Percentiles rank a stretch among this genome's conserved stretches.
These are phyloP conservation scores for Reinhardtius hippoglossoides DNA, from an alignment of 2,113 vertebrate genomes.

Conservation along the genomic window DNA sequence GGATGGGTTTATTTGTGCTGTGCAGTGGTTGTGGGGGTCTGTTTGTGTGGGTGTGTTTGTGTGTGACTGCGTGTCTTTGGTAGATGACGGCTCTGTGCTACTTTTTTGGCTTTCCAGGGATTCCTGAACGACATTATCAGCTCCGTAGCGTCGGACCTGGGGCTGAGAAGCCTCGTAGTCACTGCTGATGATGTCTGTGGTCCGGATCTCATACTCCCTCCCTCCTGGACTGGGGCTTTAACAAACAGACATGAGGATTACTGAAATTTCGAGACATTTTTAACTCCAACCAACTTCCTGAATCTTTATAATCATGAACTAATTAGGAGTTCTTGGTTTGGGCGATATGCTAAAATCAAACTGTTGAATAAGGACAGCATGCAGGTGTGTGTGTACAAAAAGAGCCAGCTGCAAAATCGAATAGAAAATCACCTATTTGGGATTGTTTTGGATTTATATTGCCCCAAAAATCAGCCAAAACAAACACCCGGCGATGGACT, in stretches of 20 bases:
- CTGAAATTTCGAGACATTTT: neutral
- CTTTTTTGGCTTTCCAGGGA: slow-evolving; percentile 38
- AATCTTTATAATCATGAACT: neutral
- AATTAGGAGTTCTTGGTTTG: no score
- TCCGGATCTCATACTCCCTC: slow-evolving; percentile 73
- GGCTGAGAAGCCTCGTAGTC: slow-evolving; percentile 61
- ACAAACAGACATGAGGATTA: slow-evolving; percentile 34
- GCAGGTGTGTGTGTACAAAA: no score
- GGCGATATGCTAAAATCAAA: no score
- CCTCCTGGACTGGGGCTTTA: slow-evolving; percentile 73
- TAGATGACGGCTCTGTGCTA: slow-evolving; percentile 31
- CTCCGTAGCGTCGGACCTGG: slow-evolving; percentile 47
- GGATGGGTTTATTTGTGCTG: slow-evolving; percentile 30
- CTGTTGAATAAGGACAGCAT: no score
- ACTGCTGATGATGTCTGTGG: slow-evolving; percentile 74
- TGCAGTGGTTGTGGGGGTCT: slow-evolving; percentile 45
- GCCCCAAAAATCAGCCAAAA: no score
- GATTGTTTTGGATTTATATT: no score
- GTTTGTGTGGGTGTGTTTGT: slow-evolving; percentile 27
- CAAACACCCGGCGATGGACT: no score
- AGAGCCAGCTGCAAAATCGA: no score
- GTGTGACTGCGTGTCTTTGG: slow-evolving; percentile 48
- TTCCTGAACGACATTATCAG: slow-evolving; percentile 19
- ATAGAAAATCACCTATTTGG: no score
- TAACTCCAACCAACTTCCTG: neutral